Conservation (phyloP, 2,888 invertebrate species). For the Biston betularia region DNA sequence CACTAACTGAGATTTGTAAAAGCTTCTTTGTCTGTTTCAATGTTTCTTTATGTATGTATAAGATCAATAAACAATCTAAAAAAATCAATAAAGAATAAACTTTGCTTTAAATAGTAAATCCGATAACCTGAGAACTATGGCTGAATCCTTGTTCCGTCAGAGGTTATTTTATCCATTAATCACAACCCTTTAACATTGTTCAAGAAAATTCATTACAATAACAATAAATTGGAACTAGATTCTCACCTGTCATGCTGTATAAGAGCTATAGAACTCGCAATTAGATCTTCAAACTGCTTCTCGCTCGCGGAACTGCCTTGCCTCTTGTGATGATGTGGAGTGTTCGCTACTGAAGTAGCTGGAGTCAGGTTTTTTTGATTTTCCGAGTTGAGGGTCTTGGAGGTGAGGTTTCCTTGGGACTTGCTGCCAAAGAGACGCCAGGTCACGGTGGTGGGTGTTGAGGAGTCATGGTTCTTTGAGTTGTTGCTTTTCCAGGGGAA, state of each 20-base stretch:
- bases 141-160: no score
- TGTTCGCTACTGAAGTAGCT: slow-evolving; percentile 70
- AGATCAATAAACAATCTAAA: no score
- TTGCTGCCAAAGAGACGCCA: slow-evolving; percentile 80
- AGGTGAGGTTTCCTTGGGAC: slow-evolving; percentile 68
- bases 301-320: slow-evolving; percentile 83
- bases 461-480: slow-evolving; percentile 66
- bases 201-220: neutral
- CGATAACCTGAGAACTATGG: no score
- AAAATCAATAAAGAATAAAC: no score
- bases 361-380: slow-evolving; percentile 70
- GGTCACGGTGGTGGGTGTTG: slow-evolving; percentile 55
- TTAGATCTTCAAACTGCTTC: slow-evolving; percentile 86
- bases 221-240: neutral
- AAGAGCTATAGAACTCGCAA: slow-evolving; percentile 90
- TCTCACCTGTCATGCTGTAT: slow-evolving; percentile 89
- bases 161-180: no score
- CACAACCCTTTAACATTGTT: neutral
- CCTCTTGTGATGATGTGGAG: slow-evolving; percentile 77
- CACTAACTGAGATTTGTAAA: no score
- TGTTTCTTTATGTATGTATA: no score
- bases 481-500: slow-evolving; percentile 83
- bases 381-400: slow-evolving; percentile 65
- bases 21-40: no score
- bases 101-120: no score